Percentiles rank a stretch among this genome's conserved stretches.
Conservation (phyloP, 1,140 invertebrate species). For the Drosophila kikkawai region DNA sequence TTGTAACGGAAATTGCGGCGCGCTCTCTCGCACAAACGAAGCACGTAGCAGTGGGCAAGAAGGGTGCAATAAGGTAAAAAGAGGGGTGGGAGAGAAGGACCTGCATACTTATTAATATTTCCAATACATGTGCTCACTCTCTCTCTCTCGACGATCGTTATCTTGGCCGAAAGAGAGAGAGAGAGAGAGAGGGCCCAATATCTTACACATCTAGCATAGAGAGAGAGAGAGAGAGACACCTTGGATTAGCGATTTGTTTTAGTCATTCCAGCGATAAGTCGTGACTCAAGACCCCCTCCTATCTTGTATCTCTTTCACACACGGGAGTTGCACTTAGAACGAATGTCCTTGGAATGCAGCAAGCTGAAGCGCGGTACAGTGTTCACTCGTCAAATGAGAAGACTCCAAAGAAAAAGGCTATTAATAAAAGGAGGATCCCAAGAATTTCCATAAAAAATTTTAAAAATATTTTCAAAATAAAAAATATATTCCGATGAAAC, state of each 20-base stretch:
- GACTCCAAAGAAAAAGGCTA: neutral
- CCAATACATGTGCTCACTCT: slow-evolving; percentile 25
- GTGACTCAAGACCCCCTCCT: slow-evolving; percentile 24
- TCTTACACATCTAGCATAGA: neutral
- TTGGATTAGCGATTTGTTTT: slow-evolving; percentile 22
- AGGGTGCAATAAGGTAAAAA: slow-evolving; percentile 14
- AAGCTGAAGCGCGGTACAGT: slow-evolving; percentile 26
- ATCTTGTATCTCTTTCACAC: neutral
- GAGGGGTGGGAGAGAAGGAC: neutral
- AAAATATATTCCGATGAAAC: no score
- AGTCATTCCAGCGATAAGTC: slow-evolving; percentile 10
- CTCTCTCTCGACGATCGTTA: slow-evolving; percentile 31
- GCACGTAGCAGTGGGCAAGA: slow-evolving; percentile 52
- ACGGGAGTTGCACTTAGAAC: slow-evolving; percentile 28
- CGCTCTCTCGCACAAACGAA: slow-evolving; percentile 50
- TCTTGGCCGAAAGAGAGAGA: slow-evolving; percentile 6
- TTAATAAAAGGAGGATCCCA: no score
- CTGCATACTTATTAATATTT: slow-evolving; percentile 42
- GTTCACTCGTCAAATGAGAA: neutral
- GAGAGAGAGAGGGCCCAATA: neutral
- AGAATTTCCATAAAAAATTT: no score
- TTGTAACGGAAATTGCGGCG: slow-evolving; percentile 77
- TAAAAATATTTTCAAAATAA: no score
- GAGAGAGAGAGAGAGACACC: neutral
- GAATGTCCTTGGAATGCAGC: slow-evolving; percentile 59